phyloP scores from a whole-genome alignment of 2,113 vertebrate species.

The Elephantulus edwardii region DNA sequence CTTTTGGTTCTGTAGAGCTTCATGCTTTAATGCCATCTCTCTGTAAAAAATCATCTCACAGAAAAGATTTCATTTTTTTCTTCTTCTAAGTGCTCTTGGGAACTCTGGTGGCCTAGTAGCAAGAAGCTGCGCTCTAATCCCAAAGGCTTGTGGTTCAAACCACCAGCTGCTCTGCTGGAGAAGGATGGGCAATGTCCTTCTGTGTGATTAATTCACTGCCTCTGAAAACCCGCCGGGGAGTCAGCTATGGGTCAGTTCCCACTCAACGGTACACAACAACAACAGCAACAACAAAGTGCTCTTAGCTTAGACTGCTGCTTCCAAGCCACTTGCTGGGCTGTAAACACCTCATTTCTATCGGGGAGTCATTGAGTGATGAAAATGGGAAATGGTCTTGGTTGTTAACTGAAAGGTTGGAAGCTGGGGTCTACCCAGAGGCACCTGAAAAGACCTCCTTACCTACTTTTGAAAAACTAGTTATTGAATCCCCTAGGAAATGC shows the following conservation, averaged over 20 bases:
- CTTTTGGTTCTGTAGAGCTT: not conserved
- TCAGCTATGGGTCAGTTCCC: no score
- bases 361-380: not conserved
- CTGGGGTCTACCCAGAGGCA: not conserved
- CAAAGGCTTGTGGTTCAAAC: no score
- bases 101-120: no score
- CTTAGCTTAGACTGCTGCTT: fast-evolving
- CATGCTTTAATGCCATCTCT: not conserved
- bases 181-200: no score
- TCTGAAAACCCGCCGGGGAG: no score
- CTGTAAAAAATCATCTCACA: fast-evolving
- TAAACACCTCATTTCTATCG: not conserved
- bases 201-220: no score
- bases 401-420: not conserved
- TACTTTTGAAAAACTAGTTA: not conserved
- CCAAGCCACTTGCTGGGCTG: fast-evolving
- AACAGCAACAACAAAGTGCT: no score
- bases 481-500: not conserved
- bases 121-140: no score
- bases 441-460: not conserved
- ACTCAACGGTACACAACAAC: no score
- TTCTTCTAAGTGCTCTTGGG: not conserved
- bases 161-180: no score
- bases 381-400: not conserved
- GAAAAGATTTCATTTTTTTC: not conserved